Base-by-base conservation (phyloP, 2,797 vertebrate genomes). In the Tenualosa thibaudeaui region DNA sequence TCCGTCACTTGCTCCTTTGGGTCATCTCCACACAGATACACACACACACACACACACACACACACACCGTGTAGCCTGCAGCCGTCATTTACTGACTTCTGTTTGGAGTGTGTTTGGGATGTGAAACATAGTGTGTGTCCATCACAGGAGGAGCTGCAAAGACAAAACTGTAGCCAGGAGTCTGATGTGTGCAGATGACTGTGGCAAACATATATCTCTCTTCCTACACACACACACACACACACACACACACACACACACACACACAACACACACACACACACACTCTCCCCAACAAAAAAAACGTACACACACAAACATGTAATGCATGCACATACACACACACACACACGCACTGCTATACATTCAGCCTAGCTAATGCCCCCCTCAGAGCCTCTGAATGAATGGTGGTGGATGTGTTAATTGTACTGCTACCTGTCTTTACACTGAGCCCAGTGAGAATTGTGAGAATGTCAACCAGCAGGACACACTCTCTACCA, bases 61-160 rank as follows among this genome's bases (percentile, higher is more conserved):
- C 54, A 84, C 75, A 56, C 82, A 81, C 82, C 15, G 68, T 82
- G 4, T 89, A 54, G 90, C 89, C 88, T 84, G 87, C 91, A 94
- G 95, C 91, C 91, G 93, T 95, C 93, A 94, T 95, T 95, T 95
- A 93, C 92, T 94, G 93, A 91, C 92, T 94, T 92, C 93, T 95
- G 92, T 94, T 94, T 93, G 93, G 93, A 88, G 87, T 93, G 92
- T 94, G 93, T 94, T 95, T 94, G 92, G 94, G 93, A 95, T 92
- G 93, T 95, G 92, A 94, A 94, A 93, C 92, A 93, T 90, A 90
- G 86, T 86, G 86, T 78, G 68, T 65, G 62, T 88, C 91, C 86
- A 91, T 93, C 93, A 92, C 91, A 92, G 58, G 58, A 90, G 90
- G 90, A 87, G 81, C 37, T 10, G 51, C 88, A 88, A 94, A 93